Evolutionary conservation across 2,888 invertebrate species (phyloP).

Genomic region (Onchidella celtica): DNA sequence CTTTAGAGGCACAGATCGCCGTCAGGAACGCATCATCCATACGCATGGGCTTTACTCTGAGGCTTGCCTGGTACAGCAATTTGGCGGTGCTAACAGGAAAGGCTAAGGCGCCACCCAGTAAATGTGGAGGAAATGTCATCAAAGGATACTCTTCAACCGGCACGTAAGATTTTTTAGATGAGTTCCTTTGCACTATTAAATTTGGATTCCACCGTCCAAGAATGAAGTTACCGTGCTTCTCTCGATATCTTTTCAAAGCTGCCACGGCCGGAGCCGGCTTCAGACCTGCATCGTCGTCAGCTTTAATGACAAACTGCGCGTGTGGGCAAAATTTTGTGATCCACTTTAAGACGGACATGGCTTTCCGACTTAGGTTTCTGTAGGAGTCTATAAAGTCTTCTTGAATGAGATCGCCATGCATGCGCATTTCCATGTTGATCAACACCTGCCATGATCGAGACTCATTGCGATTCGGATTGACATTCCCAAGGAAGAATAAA

Average conservation of each 20-base stretch:
- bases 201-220: constrained; percentile 62
- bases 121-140: constrained; percentile 62
- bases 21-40: constrained; percentile 31
- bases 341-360: constrained; percentile 74
- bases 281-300: constrained; percentile 78
- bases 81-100: constrained; percentile 6
- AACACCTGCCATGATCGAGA: constrained; percentile 41
- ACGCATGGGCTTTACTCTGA: neutral
- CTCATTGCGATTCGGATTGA: neutral
- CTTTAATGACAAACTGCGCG: constrained; percentile 74
- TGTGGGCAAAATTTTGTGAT: constrained; percentile 70
- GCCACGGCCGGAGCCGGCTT: constrained; percentile 82
- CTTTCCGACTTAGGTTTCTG: constrained; percentile 77
- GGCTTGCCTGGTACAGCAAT: constrained; percentile 4
- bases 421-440: constrained; percentile 53
- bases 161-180: constrained; percentile 53
- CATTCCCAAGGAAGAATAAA: constrained; percentile 25
- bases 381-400: constrained; percentile 76
- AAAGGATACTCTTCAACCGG: constrained; percentile 60
- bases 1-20: neutral
- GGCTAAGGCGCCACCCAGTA: constrained; percentile 25
- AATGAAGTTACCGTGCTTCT: constrained; percentile 56
- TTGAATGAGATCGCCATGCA: constrained; percentile 64
- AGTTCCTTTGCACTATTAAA: constrained; percentile 53
- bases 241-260: constrained; percentile 8